A percentile compares a stretch with the other conserved stretches of the same genome.
phyloP scores from a whole-genome alignment of 1,140 invertebrate species.

The Diploscapter pachys region DNA sequence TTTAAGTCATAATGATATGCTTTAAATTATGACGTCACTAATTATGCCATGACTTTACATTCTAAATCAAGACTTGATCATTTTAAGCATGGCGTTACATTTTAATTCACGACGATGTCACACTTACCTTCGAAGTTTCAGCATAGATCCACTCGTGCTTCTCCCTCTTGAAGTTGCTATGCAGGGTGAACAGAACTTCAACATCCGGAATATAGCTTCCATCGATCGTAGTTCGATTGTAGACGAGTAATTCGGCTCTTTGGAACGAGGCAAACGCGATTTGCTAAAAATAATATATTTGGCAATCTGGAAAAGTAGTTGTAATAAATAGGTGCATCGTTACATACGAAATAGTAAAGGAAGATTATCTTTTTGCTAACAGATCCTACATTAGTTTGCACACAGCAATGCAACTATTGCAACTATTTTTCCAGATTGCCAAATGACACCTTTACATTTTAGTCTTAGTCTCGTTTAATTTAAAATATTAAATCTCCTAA shows the following conservation, averaged over 20 bases:
- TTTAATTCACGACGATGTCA: background rate
- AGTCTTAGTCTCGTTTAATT: no score
- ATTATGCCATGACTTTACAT: background rate
- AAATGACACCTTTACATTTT: no score
- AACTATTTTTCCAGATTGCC: no score
- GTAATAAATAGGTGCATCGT: no score
- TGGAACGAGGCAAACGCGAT: conserved; percentile 6
- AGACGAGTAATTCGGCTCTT: background rate
- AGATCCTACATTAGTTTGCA: no score
- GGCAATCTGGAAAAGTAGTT: no score
- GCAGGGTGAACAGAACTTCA: background rate
- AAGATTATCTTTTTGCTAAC: no score
- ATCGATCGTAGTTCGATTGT: background rate
- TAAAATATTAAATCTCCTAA: no score
- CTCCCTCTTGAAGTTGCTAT: conserved; percentile 1
- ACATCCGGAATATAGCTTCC: background rate
- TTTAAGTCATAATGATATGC: no score
- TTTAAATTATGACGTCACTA: no score
- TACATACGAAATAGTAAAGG: no score
- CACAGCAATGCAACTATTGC: no score
- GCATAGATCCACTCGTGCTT: conserved; percentile 2
- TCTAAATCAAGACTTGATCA: background rate
- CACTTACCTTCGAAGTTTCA: conserved; percentile 1
- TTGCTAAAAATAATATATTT: background rate
- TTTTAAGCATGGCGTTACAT: background rate